A percentile compares a stretch with the other conserved stretches of the same genome.
Conservation (phyloP, 2,888 invertebrate genomes). For the Agrotis exclamationis region DNA sequence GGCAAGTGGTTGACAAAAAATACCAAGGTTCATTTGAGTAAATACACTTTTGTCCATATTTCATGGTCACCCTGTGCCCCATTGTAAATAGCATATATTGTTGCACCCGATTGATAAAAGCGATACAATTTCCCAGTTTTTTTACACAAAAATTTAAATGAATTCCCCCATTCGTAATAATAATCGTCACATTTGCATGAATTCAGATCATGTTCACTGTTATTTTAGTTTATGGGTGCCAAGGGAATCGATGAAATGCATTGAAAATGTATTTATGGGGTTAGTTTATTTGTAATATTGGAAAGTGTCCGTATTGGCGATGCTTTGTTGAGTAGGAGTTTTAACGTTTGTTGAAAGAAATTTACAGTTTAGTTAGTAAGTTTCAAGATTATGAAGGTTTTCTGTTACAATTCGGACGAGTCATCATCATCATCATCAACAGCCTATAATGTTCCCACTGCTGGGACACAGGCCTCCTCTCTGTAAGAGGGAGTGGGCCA, state of each 20-base stretch:
- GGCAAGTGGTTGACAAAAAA: neutral
- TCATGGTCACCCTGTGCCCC: constrained; percentile 74
- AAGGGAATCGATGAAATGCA: constrained; percentile 61
- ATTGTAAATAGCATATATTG: constrained; percentile 84
- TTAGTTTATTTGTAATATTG: constrained; percentile 23
- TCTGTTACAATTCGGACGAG: no score
- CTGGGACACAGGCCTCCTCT: no score
- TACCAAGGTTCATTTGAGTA: neutral
- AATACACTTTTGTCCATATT: neutral
- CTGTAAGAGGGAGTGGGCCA: no score
- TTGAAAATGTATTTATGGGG: constrained; percentile 46
- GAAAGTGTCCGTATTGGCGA: constrained; percentile 8
- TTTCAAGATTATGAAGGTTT: neutral
- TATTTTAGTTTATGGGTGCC: constrained; percentile 74
- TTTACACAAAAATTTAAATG: constrained; percentile 89
- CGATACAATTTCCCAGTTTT: constrained; percentile 87
- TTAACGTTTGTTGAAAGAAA: constrained; percentile 1
- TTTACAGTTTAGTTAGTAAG: neutral
- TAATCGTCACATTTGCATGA: constrained; percentile 85
- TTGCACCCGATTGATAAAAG: constrained; percentile 83
- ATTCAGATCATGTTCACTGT: constrained; percentile 75
- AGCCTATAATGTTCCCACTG: no score
- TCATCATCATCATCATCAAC: no score
- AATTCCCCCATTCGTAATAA: constrained; percentile 80
- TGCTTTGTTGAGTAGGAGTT: neutral